A percentile compares a stretch with the other conserved stretches of the same genome.
Evolutionary conservation across 1,140 invertebrate species (phyloP).

Genomic region (Zaprionus tsacasi): DNA sequence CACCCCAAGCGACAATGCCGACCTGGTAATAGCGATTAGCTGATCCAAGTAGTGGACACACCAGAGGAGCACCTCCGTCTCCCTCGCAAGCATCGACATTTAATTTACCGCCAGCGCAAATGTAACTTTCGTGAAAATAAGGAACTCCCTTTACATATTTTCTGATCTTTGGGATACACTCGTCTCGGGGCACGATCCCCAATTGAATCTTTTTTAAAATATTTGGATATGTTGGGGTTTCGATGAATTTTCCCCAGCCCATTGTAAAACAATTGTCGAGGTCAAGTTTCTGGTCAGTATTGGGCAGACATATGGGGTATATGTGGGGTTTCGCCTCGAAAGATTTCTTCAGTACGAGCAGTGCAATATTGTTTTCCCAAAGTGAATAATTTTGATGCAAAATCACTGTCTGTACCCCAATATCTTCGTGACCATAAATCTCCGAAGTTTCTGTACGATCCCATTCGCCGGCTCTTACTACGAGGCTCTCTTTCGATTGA

Average conservation of each 20-base stretch:
- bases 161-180: slow-evolving; percentile 76
- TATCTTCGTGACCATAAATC: slow-evolving; percentile 86
- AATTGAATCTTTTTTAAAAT: slow-evolving; percentile 87
- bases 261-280: slow-evolving; percentile 88
- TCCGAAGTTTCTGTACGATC: slow-evolving; percentile 87
- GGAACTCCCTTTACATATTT: slow-evolving; percentile 56
- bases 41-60: slow-evolving; percentile 85
- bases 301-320: slow-evolving; percentile 86
- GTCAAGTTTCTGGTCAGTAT: slow-evolving; percentile 71
- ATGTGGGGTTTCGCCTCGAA: slow-evolving; percentile 86
- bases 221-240: slow-evolving; percentile 88
- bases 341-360: slow-evolving; percentile 85
- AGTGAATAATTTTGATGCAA: slow-evolving; percentile 85
- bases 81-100: slow-evolving; percentile 90
- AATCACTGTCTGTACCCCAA: slow-evolving; percentile 84
- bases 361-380: slow-evolving; percentile 85
- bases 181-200: slow-evolving; percentile 82
- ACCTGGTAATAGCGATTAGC: slow-evolving; percentile 86
- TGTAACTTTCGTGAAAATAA: slow-evolving; percentile 82
- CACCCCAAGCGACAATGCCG: slow-evolving; percentile 90
- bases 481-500: no score
- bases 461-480: slow-evolving; percentile 88
- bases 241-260: slow-evolving; percentile 90
- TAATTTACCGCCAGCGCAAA: slow-evolving; percentile 88
- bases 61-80: slow-evolving; percentile 90